phyloP scores from a whole-genome alignment of 2,113 vertebrate species.

The Choloepus hoffmanni region DNA sequence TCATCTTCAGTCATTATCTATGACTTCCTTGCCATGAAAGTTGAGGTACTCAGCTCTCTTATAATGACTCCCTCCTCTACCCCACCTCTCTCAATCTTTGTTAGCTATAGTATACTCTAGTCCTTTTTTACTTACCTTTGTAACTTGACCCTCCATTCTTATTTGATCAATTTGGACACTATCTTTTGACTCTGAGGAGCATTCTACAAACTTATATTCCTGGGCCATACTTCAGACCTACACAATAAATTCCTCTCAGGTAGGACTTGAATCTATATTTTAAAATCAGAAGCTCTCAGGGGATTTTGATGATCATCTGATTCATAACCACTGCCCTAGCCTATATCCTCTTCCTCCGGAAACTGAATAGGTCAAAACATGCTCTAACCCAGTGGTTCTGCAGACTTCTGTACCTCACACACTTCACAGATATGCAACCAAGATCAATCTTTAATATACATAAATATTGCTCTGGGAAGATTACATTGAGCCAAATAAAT shows the following conservation, averaged over 20 bases:
- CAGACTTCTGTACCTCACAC: neutral
- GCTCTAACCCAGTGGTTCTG: neutral
- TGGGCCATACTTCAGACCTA: neutral
- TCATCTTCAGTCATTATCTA: neutral
- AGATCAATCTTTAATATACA: neutral
- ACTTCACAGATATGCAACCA: neutral
- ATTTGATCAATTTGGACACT: neutral
- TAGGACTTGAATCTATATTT: neutral
- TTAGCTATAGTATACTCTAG: neutral
- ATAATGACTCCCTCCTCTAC: neutral
- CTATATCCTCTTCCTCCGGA: neutral
- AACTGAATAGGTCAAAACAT: neutral
- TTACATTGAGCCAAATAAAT: neutral
- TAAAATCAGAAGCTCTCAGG: neutral
- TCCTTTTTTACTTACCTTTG: neutral
- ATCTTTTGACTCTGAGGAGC: neutral
- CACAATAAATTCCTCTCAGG: neutral
- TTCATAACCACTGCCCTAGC: neutral
- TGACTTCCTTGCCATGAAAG: neutral
- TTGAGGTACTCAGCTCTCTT: neutral
- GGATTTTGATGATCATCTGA: neutral
- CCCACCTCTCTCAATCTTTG: neutral
- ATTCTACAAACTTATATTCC: neutral
- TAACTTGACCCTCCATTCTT: neutral
- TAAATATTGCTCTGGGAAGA: neutral